These are phyloP conservation scores for Tetrax tetrax DNA, from an alignment of 2,113 vertebrate genomes.

Conservation along the genomic window DNA sequence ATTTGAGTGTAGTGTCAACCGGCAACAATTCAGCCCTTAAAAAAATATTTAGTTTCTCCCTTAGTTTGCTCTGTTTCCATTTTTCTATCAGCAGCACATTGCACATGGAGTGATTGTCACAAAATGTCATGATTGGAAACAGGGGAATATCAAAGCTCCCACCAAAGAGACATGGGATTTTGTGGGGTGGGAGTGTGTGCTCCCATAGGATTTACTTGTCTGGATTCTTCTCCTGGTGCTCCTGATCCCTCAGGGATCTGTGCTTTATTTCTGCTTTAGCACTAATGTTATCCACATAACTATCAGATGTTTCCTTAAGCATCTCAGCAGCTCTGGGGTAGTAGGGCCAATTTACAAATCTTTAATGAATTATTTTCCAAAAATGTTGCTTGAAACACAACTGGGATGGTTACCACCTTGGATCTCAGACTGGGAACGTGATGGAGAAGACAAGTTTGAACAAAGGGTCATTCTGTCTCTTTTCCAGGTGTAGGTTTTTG, in stretches of 20 bases:
- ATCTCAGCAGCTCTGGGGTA: not conserved
- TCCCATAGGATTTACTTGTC: not conserved
- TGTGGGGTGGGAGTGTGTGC: not conserved
- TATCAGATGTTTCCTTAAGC: not conserved
- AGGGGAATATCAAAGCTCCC: not conserved
- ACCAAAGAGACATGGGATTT: not conserved
- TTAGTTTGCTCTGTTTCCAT: not conserved
- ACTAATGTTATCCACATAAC: not conserved
- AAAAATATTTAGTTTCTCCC: not conserved
- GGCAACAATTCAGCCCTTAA: not conserved
- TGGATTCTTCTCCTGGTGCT: not conserved
- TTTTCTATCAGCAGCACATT: not conserved
- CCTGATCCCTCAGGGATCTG: not conserved
- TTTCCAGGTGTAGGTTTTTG: not conserved
- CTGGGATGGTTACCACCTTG: not conserved
- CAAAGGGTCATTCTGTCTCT: not conserved
- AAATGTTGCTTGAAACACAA: not conserved
- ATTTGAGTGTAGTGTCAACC: not conserved
- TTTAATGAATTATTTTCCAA: not conserved
- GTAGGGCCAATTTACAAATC: not conserved
- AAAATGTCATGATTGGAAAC: not conserved
- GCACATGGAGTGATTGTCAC: rapidly evolving
- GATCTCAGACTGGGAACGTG: not conserved
- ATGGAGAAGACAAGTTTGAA: not conserved
- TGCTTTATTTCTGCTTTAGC: not conserved